Base-by-base conservation (phyloP, 2,797 vertebrate species). In the Dermochelys coriacea region DNA sequence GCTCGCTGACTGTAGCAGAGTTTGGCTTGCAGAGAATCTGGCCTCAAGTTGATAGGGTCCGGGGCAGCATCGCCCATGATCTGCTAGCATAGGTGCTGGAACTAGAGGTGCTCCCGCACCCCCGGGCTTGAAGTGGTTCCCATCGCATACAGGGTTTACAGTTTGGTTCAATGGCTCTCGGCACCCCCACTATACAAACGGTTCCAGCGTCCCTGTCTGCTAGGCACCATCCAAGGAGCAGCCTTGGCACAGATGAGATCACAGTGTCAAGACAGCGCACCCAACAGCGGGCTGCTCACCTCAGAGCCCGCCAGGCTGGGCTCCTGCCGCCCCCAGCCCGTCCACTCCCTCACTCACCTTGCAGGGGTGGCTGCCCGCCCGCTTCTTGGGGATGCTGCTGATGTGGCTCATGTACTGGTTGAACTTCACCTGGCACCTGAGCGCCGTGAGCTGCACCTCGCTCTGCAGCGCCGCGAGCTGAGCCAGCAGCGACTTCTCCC, bases 401-500 rank as follows among this genome's bases (percentile, higher is more conserved):
- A 98, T 97, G 96, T 97, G 98, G 95, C 97, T 88, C 95, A 98
- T 94, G 96, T 98, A 98, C 19, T 97, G 97, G 61, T 97, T 97
- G 89, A 98, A 97, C 34, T 98, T 98, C 41, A 96, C 93, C 86
- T 98, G 98, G 96, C 98, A 98, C 92, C 90, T 86, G 41, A 98
- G 97, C 5, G 98, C 98, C 27, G 98, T 90, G 64, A 98, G 97
- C 95, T 96, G 96, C 81, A 97, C 98, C 88, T 98, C 94, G 89
- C 87, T 97, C 97, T 98, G 98, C 94, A 98, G 97, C 34, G 97
- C 87, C 49, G 97, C 96, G 90, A 98, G 97, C 97, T 98, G 98
- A 51, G 97, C 97, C 34, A 98, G 49, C 74, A 98, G 97, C 47
- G 93, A 59, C 89, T 97, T 98, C 91, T 98, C 98, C 88, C 97